phyloP scores from a whole-genome alignment of 1,140 invertebrate genomes.

The Rhizoglyphus robini region DNA sequence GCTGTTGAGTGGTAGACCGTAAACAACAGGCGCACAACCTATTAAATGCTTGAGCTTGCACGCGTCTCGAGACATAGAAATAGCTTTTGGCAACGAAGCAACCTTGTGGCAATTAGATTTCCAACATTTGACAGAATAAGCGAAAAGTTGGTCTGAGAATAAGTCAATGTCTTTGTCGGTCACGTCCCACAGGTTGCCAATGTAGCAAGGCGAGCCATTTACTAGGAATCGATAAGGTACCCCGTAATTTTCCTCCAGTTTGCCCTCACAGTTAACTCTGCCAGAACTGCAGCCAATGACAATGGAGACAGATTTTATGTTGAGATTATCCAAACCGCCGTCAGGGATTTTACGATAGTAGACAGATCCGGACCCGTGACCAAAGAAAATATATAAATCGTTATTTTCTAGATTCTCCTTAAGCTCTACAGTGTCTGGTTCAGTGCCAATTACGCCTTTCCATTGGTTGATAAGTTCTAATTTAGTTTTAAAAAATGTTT shows the following conservation, averaged over 20 bases:
- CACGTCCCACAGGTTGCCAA: conserved; percentile 68
- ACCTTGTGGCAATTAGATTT: conserved; percentile 29
- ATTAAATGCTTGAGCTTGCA: conserved; percentile 35
- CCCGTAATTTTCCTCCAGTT: conserved; percentile 46
- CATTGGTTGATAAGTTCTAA: conserved; percentile 39
- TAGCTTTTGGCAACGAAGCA: conserved; percentile 17
- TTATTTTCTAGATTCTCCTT: conserved; percentile 37
- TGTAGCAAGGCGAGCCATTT: conserved; percentile 50
- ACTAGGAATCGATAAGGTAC: conserved; percentile 23
- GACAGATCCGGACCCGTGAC: conserved; percentile 31
- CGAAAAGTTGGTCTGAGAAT: conserved; percentile 49
- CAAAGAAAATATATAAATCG: conserved; percentile 21
- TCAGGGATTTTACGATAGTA: conserved; percentile 17
- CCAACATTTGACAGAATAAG: conserved; percentile 36
- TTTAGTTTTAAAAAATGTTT: conserved; percentile 44
- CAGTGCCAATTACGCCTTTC: conserved; percentile 44
- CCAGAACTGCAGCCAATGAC: conserved; percentile 63
- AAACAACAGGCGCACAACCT: conserved; percentile 38
- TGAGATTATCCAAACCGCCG: not conserved
- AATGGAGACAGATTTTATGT: conserved; percentile 47
- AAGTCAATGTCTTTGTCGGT: conserved; percentile 64
- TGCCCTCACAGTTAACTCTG: conserved; percentile 41
- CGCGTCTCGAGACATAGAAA: conserved; percentile 27
- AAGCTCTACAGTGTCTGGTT: conserved; percentile 44
- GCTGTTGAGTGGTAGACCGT: conserved; percentile 35